Evolutionary conservation across 2,113 vertebrate species (phyloP), one percentile per base, ranked within the genome.

Genomic region (Atractosteus spatula): DNA sequence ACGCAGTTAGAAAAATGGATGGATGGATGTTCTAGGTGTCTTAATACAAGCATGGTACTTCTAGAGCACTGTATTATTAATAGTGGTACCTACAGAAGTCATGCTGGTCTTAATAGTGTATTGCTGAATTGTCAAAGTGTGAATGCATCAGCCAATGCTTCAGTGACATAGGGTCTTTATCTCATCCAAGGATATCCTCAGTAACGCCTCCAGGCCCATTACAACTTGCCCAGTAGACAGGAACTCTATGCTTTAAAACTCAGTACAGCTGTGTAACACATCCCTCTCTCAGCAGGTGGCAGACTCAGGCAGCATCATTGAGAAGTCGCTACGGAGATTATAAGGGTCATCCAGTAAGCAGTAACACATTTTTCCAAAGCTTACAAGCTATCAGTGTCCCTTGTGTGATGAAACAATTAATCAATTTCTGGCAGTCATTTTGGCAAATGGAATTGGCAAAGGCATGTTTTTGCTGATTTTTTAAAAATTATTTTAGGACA

Each of bases 381-480:
- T 66, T 44, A 43, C 63, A 66, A 41, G 42, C 8, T 2, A 63
- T 17, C 62, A 17, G 62, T 29, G 7, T 44, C 41, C 43, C 42
- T 11, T 5, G 13, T 66, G 41, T 66, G 63, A 66, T 44, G 12
- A 66, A 66, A 66, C n/a, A 12, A 66, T 66, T 44, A 44, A 11
- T 45, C 17, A 66, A 66, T 66, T 66, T 7, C 12, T 13, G 8
- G 63, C 3, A 66, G 14, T 29, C 44, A 66, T n/a, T 42, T 45
- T 66, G 63, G 63, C 42, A 66, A 41, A 43, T 66, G 41, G 43
- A 66, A 4, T 44, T 66, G 63, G 41, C 63, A 66, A 44, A 45
- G 14, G 63, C 14, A 5, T 66, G 41, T 12, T 4, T 2, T 66
- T n/a, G 7, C 17, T 41, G 17, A n/a, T 66, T 44, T 44, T 13